Evolutionary conservation across 2,888 invertebrate species (phyloP).

Genomic region (Willowsia nigromaculata): DNA sequence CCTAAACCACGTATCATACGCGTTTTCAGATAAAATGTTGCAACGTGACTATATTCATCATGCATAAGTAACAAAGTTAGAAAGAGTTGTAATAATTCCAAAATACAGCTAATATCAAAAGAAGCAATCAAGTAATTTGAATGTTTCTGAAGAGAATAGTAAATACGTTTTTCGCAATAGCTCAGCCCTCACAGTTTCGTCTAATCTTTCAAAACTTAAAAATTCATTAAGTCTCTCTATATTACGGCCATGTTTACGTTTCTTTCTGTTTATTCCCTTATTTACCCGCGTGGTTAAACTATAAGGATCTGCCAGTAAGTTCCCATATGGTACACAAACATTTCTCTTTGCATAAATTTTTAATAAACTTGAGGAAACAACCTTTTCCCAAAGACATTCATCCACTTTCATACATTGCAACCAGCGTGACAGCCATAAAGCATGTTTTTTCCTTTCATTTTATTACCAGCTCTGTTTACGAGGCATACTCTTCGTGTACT

Average conservation of each 20-base stretch:
- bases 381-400: constrained; percentile 32
- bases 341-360: constrained; percentile 31
- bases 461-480: constrained; percentile 10
- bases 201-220: constrained; percentile 12
- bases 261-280: background rate
- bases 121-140: background rate
- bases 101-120: too few relatives aligned
- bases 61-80: too few relatives aligned
- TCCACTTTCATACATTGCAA: background rate
- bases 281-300: background rate
- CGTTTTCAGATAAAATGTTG: too few relatives aligned
- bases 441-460: constrained; percentile 5
- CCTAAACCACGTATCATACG: too few relatives aligned
- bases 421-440: constrained; percentile 51
- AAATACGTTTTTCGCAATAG: background rate
- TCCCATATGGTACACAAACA: background rate
- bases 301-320: background rate
- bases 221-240: constrained; percentile 4
- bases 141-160: background rate
- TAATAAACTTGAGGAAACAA: constrained; percentile 35
- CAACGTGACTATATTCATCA: too few relatives aligned
- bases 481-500: background rate
- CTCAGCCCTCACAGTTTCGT: background rate
- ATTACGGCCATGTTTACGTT: background rate
- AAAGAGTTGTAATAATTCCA: too few relatives aligned